Evolutionary conservation across 1,140 invertebrate species (phyloP).

Genomic region (Ruditapes philippinarum): DNA sequence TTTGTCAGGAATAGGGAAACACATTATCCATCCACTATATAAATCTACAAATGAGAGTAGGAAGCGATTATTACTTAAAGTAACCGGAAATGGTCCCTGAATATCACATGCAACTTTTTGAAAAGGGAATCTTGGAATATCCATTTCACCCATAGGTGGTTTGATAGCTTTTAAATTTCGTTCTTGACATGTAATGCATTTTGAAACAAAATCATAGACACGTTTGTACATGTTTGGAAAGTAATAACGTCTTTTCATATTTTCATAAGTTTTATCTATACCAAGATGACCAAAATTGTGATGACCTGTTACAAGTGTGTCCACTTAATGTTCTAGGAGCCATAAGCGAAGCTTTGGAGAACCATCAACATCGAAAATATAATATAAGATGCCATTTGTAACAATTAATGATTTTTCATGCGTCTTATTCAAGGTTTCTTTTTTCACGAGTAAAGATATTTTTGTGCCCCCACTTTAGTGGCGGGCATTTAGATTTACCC

Average conservation of each 20-base stretch:
- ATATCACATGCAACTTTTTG: constrained; percentile 69
- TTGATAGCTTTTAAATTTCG: constrained; percentile 31
- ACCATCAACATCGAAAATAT: constrained; percentile 48
- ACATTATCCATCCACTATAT: constrained; percentile 49
- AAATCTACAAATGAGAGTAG: constrained; percentile 50
- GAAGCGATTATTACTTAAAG: constrained; percentile 27
- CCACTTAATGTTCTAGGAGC: constrained; percentile 20
- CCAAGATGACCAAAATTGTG: constrained; percentile 68
- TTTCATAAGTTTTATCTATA: constrained; percentile 50
- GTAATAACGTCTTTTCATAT: constrained; percentile 52
- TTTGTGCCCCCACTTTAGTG: too few relatives aligned
- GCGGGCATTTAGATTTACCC: too few relatives aligned
- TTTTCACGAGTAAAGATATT: background rate
- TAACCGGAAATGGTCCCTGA: constrained; percentile 52
- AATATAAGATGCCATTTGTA: constrained; percentile 58
- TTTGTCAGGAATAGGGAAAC: constrained; percentile 64
- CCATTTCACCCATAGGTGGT: constrained; percentile 53
- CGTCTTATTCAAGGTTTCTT: constrained; percentile 36
- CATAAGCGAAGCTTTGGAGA: constrained; percentile 43
- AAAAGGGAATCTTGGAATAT: constrained; percentile 50
- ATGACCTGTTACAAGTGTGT: constrained; percentile 35
- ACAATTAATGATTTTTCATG: constrained; percentile 14
- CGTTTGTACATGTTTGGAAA: constrained; percentile 64
- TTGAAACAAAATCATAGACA: constrained; percentile 31
- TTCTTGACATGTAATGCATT: constrained; percentile 64